Evolutionary conservation across 2,113 vertebrate species (phyloP).

Genomic region (Morone chrysops): DNA sequence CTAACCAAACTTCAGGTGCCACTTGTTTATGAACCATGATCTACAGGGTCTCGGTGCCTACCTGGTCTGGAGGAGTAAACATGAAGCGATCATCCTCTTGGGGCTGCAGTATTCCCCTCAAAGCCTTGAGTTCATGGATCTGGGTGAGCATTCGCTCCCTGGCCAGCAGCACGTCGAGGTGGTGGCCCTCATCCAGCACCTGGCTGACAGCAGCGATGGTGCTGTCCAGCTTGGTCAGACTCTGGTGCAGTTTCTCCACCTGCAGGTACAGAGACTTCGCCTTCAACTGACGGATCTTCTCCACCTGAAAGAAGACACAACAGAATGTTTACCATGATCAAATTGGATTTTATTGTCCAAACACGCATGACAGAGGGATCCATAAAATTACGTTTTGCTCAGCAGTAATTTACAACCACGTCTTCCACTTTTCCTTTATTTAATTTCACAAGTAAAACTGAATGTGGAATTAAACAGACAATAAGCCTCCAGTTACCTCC

Average conservation of each 20-base stretch:
- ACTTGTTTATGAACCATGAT: neutral
- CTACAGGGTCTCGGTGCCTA: neutral
- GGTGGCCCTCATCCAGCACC: constrained; percentile 94
- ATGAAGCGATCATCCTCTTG: constrained; percentile 97
- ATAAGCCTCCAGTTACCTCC: no score
- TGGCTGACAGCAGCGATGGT: constrained; percentile 96
- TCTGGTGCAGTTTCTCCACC: constrained; percentile 97
- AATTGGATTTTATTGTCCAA: neutral
- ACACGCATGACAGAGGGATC: neutral
- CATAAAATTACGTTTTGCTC: neutral
- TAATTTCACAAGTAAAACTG: neutral
- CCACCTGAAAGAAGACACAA: constrained; percentile 85
- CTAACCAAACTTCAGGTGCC: neutral
- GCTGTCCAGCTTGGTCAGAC: constrained; percentile 95
- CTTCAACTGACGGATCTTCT: constrained; percentile 99
- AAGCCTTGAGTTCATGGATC: constrained; percentile 95
- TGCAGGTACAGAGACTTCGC: constrained; percentile 98
- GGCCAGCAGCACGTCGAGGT: constrained; percentile 93
- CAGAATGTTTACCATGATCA: neutral
- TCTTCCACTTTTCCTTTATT: neutral
- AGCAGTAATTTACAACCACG: neutral
- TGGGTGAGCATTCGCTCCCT: constrained; percentile 96
- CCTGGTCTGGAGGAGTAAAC: constrained; percentile 96
- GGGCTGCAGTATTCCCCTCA: constrained; percentile 92
- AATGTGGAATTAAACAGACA: neutral